Conservation (phyloP, 2,888 invertebrate species). For the Mesorhabditis belari region DNA sequence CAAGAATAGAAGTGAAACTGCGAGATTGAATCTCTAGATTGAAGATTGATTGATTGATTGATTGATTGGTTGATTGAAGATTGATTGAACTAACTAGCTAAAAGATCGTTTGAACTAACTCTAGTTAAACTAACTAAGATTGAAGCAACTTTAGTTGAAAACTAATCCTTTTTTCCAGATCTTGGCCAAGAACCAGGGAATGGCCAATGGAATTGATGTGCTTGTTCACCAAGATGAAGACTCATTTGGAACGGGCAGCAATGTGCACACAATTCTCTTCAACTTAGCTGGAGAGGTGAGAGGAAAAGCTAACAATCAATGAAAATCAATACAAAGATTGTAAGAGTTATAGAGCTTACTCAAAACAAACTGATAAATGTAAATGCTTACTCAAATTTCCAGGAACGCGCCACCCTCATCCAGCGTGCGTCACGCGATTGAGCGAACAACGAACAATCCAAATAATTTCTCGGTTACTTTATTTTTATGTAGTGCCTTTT, state of each 20-base stretch:
- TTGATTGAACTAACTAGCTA: neutral
- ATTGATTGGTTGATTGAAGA: neutral
- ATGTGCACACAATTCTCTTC: slow-evolving; percentile 52
- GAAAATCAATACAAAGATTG: neutral
- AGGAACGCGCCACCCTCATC: slow-evolving; percentile 50
- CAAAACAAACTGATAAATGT: neutral
- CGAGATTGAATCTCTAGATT: neutral
- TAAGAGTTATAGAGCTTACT: neutral
- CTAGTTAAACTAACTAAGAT: neutral
- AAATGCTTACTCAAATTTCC: slow-evolving; percentile 10
- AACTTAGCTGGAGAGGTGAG: slow-evolving; percentile 52
- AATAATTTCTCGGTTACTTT: slow-evolving; percentile 3
- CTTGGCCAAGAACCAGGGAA: slow-evolving; percentile 50
- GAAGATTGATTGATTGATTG: neutral
- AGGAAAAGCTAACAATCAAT: neutral
- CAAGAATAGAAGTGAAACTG: too few species aligned
- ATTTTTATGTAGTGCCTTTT: neutral
- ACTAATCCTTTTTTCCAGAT: slow-evolving; percentile 28
- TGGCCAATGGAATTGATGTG: slow-evolving; percentile 48
- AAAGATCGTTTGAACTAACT: neutral
- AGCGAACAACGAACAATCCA: slow-evolving; percentile 7
- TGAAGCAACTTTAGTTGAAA: neutral
- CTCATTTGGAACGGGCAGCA: slow-evolving; percentile 49
- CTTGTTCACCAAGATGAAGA: slow-evolving; percentile 51
- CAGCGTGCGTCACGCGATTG: slow-evolving; percentile 32